A percentile compares a stretch with the other conserved stretches of the same genome.
Conservation (phyloP, 2,797 vertebrate species). For the Sus cebifrons region DNA sequence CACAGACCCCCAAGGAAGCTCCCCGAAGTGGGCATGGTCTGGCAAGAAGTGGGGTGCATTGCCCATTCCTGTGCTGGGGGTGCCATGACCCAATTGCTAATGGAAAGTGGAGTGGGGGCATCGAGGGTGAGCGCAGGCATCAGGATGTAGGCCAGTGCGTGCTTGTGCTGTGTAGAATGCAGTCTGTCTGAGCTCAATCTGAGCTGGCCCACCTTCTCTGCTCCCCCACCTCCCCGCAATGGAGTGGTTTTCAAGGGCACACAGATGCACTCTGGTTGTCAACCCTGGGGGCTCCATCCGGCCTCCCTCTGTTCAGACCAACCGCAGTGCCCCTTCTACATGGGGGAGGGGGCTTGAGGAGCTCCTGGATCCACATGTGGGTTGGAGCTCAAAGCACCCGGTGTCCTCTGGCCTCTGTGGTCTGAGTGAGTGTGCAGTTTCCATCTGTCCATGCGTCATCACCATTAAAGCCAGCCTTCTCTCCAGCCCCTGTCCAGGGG, state of each 20-base stretch:
- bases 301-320: slow-evolving; percentile 59
- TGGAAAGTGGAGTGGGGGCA: not conserved
- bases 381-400: not conserved
- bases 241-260: not conserved
- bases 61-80: not conserved
- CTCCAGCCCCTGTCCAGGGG: slow-evolving; percentile 57
- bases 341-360: not conserved
- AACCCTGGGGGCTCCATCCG: not conserved
- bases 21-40: not conserved
- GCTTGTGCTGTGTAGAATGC: slow-evolving; percentile 59
- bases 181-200: slow-evolving; percentile 61
- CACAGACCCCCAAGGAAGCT: not conserved
- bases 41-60: not conserved
- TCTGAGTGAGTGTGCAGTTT: slow-evolving; percentile 83
- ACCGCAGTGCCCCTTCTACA: not conserved
- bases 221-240: not conserved
- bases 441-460: slow-evolving; percentile 62
- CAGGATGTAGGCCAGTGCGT: not conserved
- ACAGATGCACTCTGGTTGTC: not conserved
- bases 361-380: slow-evolving; percentile 5
- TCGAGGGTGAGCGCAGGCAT: not conserved
- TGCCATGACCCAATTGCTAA: not conserved
- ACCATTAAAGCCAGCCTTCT: slow-evolving; percentile 74
- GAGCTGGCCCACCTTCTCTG: not conserved
- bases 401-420: slow-evolving; percentile 76